These are phyloP conservation scores for Scolopax rusticola DNA, from an alignment of 2,797 vertebrate genomes.

Conservation along the genomic window DNA sequence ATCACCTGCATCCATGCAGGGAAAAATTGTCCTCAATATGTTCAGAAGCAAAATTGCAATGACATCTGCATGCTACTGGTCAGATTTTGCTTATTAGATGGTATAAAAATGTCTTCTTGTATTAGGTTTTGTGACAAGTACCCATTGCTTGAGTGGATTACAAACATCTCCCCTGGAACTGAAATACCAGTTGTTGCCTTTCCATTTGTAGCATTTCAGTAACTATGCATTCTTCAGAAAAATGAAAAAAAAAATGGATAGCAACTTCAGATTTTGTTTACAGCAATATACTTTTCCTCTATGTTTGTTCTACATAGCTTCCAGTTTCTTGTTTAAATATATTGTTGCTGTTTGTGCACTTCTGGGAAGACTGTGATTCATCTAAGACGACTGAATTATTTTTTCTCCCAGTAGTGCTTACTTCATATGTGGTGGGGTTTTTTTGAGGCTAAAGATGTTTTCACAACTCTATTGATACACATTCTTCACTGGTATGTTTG, in stretches of 20 bases:
- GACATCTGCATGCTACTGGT: not conserved
- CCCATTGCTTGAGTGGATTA: not conserved
- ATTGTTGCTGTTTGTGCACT: not conserved
- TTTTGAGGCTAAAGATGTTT: not conserved
- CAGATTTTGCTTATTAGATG: not conserved
- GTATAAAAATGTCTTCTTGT: not conserved
- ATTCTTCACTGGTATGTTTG: not conserved
- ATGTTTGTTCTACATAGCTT: not conserved
- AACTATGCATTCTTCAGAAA: not conserved
- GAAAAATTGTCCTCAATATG: not conserved
- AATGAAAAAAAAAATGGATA: not conserved
- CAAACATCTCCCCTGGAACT: not conserved
- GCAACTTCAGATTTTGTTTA: not conserved
- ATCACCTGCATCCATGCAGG: not conserved
- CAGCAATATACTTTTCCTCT: not conserved
- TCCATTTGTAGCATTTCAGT: not conserved
- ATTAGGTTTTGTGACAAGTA: not conserved
- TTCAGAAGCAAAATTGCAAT: not conserved
- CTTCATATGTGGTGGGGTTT: not conserved
- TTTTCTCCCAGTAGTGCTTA: not conserved
- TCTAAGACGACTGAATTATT: not conserved
- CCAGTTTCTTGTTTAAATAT: constrained; percentile 29
- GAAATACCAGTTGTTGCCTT: not conserved
- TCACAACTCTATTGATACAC: not conserved
- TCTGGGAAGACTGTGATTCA: not conserved